Evolutionary conservation across 2,113 vertebrate genomes (phyloP), one percentile per base, ranked within the genome.

Genomic region (Mastomys coucha): DNA sequence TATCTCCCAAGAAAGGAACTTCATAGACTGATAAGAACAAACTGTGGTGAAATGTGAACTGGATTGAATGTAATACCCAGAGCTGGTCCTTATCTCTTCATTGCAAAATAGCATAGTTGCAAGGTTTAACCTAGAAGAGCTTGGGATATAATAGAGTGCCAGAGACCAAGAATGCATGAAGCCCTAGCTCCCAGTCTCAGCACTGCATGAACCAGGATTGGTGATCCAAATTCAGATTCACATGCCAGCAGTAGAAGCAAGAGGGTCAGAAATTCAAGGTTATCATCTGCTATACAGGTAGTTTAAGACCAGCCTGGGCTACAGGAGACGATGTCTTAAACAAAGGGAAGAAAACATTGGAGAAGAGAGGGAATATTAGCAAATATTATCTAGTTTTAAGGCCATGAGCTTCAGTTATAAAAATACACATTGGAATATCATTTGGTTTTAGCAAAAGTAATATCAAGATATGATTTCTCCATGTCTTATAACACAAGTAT

Each of bases 391-490:
- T 53, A 63, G 75, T 58, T 97, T 86, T 93, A 95, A 96, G 88
- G 51, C 94, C 51, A 69, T 91, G 51, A 85, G 73, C 89, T 81
- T 36, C 90, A 84, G 67, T 97, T 91, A 65, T 82, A 51, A 88
- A 82, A 95, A 91, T 91, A 78, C 33, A 89, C 14, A 56, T 17
- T 75, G 1, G 2, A 42, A 69, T 88, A 1, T 16, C 12, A 7
- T 91, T 81, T 94, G 56, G 56, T 67, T 81, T 93, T 53, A 93
- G 45, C 7, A 75, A 72, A 14, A 96, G 53, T 92, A 84, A 73
- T 16, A 33, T 9, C 8, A 70, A 51, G 13, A 31, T 65, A 86
- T 8, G 12, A 31, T 63, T 42, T 85, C 58, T 65, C 58, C 26
- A 65, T 65, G 39, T 65, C 81, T 26, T 85, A 31, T 65, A 31